phyloP scores from a whole-genome alignment of 2,888 invertebrate species.

The Rhagium mordax region DNA sequence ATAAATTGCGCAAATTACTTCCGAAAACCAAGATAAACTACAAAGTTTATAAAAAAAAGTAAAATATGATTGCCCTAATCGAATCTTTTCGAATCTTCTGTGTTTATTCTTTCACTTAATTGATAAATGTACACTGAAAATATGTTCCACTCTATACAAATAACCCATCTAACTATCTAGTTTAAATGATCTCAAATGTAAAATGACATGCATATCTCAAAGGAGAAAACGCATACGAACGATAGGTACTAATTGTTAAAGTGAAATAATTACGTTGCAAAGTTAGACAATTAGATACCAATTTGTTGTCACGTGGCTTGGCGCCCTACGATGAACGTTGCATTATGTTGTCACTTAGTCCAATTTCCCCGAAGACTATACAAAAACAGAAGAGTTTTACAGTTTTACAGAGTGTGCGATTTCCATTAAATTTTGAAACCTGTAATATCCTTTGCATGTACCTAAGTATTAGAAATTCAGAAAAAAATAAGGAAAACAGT shows the following conservation, averaged over 20 bases:
- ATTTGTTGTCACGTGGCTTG: conserved; percentile 39
- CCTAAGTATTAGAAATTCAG: no score
- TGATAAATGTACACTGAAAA: no score
- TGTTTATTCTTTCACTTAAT: no score
- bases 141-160: not conserved
- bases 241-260: conserved; percentile 21
- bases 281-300: conserved; percentile 47
- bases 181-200: not conserved
- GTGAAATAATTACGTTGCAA: conserved; percentile 45
- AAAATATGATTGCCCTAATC: no score
- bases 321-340: conserved; percentile 45
- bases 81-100: no score
- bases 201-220: conserved; percentile 8
- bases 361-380: conserved; percentile 51
- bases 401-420: conserved; percentile 12
- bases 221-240: not conserved
- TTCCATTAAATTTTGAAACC: not conserved
- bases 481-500: no score
- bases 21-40: no score
- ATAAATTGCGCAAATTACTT: no score
- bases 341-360: conserved; percentile 54
- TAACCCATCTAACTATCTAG: not conserved
- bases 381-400: conserved; percentile 20
- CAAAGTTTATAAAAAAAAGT: no score
- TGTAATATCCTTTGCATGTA: no score